Evolutionary conservation across 2,888 invertebrate genomes (phyloP).

Genomic region (Cerastoderma edule): DNA sequence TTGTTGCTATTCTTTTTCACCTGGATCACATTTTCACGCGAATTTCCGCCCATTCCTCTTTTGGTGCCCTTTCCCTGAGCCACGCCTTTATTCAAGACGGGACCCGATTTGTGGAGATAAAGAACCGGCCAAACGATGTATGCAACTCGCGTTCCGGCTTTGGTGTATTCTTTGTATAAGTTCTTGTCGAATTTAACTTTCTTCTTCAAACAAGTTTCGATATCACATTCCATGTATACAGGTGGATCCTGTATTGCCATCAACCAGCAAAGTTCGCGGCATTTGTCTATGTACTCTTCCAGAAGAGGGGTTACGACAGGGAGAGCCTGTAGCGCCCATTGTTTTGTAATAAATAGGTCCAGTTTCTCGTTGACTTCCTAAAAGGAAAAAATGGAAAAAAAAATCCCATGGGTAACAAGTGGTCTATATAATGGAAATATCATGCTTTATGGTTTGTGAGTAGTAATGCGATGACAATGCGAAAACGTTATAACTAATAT

Average conservation of each 20-base stretch:
- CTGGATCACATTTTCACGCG: too few relatives aligned
- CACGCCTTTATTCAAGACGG: not conserved
- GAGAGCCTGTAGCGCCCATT: not conserved
- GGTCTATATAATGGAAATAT: not conserved
- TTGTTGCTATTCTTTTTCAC: too few relatives aligned
- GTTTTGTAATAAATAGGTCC: not conserved
- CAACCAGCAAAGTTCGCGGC: constrained; percentile 19
- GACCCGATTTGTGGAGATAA: not conserved
- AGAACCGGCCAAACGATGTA: constrained; percentile 12
- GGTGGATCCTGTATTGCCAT: constrained; percentile 30
- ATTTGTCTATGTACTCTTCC: not conserved
- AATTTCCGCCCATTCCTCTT: too few relatives aligned
- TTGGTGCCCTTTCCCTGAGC: constrained; percentile 20
- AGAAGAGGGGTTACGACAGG: not conserved
- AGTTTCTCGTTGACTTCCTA: not conserved
- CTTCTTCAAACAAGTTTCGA: not conserved
- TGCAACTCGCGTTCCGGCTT: not conserved
- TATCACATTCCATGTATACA: constrained; percentile 18
- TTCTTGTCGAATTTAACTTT: constrained; percentile 2
- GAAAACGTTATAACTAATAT: not conserved
- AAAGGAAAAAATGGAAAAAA: not conserved
- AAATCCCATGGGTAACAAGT: not conserved
- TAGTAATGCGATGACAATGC: not conserved
- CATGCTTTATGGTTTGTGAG: not conserved
- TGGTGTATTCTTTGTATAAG: not conserved